phyloP scores from a whole-genome alignment of 2,113 vertebrate genomes.

The Amazona vittata region DNA sequence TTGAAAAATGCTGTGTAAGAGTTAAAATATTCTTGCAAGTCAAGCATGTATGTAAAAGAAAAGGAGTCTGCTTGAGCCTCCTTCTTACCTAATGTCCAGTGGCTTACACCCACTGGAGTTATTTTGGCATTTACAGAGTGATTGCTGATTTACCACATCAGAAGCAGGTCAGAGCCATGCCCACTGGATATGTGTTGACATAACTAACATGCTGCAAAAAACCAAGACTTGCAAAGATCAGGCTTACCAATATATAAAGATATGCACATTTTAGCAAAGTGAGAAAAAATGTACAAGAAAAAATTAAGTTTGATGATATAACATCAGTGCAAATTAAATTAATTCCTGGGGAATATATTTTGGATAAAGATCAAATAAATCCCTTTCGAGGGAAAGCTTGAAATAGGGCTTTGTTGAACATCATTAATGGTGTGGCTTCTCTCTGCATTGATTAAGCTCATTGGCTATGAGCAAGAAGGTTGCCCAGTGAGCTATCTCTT shows the following conservation, averaged over 20 bases:
- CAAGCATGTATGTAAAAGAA: not conserved
- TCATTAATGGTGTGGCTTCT: not conserved
- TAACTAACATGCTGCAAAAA: not conserved
- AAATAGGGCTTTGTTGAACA: constrained; percentile 17
- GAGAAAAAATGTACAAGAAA: constrained; percentile 1
- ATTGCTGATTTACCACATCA: not conserved
- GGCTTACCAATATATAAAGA: not conserved
- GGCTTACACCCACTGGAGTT: not conserved
- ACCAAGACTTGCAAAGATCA: not conserved
- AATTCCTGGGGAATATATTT: constrained; percentile 29
- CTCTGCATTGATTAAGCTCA: constrained; percentile 10
- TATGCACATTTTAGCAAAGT: not conserved
- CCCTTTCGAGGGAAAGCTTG: not conserved
- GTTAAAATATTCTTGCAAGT: not conserved
- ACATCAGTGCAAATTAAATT: constrained; percentile 19
- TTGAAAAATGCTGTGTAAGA: not conserved
- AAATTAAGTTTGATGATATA: constrained; percentile 20
- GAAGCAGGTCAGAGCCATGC: not conserved
- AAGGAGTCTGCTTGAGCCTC: not conserved
- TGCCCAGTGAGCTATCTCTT: not conserved
- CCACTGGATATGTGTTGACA: not conserved
- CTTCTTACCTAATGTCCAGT: not conserved
- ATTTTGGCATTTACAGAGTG: not conserved
- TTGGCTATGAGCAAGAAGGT: constrained; percentile 27
- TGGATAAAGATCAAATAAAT: constrained; percentile 54